phyloP scores from a whole-genome alignment of 2,113 vertebrate genomes.

The Bubo bubo region DNA sequence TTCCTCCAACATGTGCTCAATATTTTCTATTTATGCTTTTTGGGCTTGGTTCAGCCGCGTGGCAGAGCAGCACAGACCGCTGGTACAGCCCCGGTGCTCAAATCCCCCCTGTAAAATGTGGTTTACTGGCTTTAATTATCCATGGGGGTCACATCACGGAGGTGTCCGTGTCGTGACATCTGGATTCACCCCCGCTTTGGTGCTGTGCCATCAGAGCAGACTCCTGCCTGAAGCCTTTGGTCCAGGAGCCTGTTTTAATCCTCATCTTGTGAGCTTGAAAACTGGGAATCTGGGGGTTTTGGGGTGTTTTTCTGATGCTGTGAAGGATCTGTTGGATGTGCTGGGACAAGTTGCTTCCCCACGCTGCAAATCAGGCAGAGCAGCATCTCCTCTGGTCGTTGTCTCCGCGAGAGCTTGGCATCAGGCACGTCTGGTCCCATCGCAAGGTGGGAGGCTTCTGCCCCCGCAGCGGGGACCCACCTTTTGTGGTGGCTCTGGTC shows the following conservation, averaged over 20 bases:
- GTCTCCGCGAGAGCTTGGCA: background rate
- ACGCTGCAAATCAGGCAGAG: background rate
- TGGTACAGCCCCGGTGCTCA: background rate
- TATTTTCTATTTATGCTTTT: background rate
- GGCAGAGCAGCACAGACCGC: background rate
- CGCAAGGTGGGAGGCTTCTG: fast-evolving
- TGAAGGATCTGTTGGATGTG: background rate
- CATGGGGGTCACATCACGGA: background rate
- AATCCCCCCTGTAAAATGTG: background rate
- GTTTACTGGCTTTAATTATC: background rate
- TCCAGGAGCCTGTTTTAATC: background rate
- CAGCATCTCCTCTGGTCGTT: fast-evolving
- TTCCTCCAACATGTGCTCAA: background rate
- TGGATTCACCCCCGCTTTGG: background rate
- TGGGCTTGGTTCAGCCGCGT: background rate
- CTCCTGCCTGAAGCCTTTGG: background rate
- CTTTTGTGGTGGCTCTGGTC: background rate
- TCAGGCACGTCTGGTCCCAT: background rate
- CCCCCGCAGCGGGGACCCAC: fast-evolving
- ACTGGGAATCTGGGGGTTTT: background rate
- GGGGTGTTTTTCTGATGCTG: background rate
- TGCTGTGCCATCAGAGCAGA: background rate
- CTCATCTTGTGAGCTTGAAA: background rate
- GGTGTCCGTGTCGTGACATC: background rate
- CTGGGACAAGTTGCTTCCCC: background rate